These are phyloP conservation scores for Chalcosyrphus nemorum DNA, from an alignment of 2,888 invertebrate species.

Conservation along the genomic window DNA sequence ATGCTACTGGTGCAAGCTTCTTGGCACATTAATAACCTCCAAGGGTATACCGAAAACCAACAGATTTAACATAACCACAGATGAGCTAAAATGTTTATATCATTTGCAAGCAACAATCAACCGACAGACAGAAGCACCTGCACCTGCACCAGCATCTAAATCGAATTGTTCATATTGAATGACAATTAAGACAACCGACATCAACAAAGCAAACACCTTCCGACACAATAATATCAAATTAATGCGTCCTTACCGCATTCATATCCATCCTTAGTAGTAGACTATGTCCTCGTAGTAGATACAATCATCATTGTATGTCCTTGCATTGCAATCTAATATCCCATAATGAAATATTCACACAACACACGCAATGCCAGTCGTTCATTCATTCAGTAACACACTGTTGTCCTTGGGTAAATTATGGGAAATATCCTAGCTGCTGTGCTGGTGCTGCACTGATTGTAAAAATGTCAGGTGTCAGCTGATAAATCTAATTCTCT, in stretches of 20 bases:
- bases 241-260: conserved; percentile 10
- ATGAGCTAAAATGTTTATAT: background rate
- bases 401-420: conserved; percentile 32
- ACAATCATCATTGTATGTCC: conserved; percentile 24
- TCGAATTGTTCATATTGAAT: conserved; percentile 7
- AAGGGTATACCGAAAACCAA: too few relatives aligned
- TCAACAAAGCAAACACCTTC: conserved; percentile 6
- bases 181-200: background rate
- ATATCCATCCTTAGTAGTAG: conserved; percentile 20
- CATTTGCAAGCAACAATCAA: background rate
- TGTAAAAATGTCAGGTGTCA: conserved; percentile 42
- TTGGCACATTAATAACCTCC: too few relatives aligned
- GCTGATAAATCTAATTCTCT: conserved; percentile 9
- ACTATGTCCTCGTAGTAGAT: background rate
- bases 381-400: background rate
- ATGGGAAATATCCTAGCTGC: conserved; percentile 51
- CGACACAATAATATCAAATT: conserved; percentile 12
- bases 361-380: conserved; percentile 52
- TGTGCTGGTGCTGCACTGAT: conserved; percentile 43
- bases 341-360: conserved; percentile 58
- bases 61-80: background rate
- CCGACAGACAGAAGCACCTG: background rate
- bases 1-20: too few relatives aligned
- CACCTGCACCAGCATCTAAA: too few relatives aligned
- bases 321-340: conserved; percentile 29